A percentile compares a stretch with the other conserved stretches of the same genome.
Evolutionary conservation across 1,140 invertebrate genomes (phyloP).

Genomic region (Teleopsis dalmanni): DNA sequence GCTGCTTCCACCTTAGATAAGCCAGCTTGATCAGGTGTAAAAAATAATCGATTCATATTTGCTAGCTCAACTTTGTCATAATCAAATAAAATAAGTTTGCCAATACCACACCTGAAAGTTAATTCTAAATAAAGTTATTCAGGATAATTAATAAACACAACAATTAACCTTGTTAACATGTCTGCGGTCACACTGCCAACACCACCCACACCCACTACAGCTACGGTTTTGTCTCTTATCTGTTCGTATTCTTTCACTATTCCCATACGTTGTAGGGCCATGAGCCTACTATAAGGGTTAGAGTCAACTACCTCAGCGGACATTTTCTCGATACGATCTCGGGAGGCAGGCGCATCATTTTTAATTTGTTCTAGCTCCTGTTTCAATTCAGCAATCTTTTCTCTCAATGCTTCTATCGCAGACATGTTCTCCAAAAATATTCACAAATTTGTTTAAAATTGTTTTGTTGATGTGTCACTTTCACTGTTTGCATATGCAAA

Average conservation of each 20-base stretch:
- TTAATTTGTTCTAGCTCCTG: constrained; percentile 29
- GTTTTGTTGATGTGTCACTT: constrained; percentile 36
- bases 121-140: background rate
- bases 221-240: constrained; percentile 85
- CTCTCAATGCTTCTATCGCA: constrained; percentile 39
- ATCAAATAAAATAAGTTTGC: constrained; percentile 94
- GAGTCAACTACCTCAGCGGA: constrained; percentile 93
- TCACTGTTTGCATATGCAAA: constrained; percentile 11
- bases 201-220: constrained; percentile 96
- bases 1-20: constrained; percentile 96
- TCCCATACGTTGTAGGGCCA: constrained; percentile 98
- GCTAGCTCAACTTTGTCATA: constrained; percentile 99
- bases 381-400: constrained; percentile 33
- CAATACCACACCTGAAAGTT: constrained; percentile 81
- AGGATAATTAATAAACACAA: background rate
- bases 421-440: constrained; percentile 19
- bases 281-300: constrained; percentile 98
- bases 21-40: constrained; percentile 96
- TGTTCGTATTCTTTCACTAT: constrained; percentile 98
- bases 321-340: constrained; percentile 68
- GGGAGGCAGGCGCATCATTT: constrained; percentile 13
- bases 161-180: constrained; percentile 71
- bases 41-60: constrained; percentile 99
- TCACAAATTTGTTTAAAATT: constrained; percentile 10
- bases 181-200: constrained; percentile 99